Base-by-base conservation (phyloP, 2,888 invertebrate genomes). In the Athalia cordata region DNA sequence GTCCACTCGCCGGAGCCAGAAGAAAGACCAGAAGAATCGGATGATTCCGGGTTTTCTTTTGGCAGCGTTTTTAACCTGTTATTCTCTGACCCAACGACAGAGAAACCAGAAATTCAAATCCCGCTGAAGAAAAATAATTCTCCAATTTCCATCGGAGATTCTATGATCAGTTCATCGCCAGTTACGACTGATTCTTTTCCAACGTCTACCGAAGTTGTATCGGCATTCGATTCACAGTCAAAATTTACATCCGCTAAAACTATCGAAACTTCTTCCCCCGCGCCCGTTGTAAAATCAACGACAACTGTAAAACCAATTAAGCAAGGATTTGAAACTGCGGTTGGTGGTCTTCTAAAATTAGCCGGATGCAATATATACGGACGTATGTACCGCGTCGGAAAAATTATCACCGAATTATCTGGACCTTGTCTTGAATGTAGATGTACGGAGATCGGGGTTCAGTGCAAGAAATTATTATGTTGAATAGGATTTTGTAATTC, bases 291-390 rank as follows among this genome's bases (percentile, higher is more conserved):
- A 7, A 68, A 55, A 6, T 68, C 68, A 55, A 47, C 78, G 15
- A 74, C 81, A 8, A 80, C 80, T 65, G 79, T 79, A 78, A 81
- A 74, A 80, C 79, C 74, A 81, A 79, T 5, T 74, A 84, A 43
- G 82, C 84, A 64, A 45, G 75, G 77, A 70, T 85, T 85, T 80
- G 85, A 88, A 49, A 84, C 85, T 50, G 83, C 89, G 15, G 91
- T 92, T 1, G 90, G 92, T 11, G 94, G 94, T 55, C 90, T 94
- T 74, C 90, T 96, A 65, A 96, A 96, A 89, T 89, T 97, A 80
- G 96, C 96, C 9, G 97, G 97, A 0, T 97, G 97, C 87, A 97
- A 97, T 90, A 97, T 97, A 84, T 97, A 97, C 86, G 97, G 97
- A 5, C 92, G 95, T 81, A 97, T 97, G 95, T 97, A 97, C 89